Percentiles rank a stretch among this genome's conserved stretches.
Evolutionary conservation across 2,113 vertebrate species (phyloP).

Genomic region (Eurystomus gularis): DNA sequence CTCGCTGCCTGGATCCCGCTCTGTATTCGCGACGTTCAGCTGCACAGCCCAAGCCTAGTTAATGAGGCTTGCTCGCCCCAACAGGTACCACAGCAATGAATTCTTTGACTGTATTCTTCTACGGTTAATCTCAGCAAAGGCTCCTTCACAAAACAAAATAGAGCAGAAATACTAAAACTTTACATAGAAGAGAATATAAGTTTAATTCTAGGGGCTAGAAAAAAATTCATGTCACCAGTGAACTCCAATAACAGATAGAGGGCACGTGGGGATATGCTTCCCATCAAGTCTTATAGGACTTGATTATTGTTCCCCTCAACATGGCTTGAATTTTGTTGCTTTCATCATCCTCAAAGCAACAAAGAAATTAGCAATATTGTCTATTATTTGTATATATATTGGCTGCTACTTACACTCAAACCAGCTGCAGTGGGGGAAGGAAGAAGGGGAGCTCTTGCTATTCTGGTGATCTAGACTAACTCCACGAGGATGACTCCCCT

Average conservation of each 20-base stretch:
- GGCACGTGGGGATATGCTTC: background rate
- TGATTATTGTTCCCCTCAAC: background rate
- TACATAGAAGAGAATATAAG: rapidly evolving
- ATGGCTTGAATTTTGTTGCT: background rate
- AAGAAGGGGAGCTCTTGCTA: background rate
- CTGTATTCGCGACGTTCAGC: background rate
- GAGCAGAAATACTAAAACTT: background rate
- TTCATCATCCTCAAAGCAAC: background rate
- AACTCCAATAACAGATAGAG: background rate
- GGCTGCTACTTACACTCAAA: background rate
- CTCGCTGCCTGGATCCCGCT: background rate
- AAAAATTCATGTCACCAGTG: background rate
- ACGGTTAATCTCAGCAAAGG: background rate
- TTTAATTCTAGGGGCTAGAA: background rate
- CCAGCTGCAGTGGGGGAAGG: background rate
- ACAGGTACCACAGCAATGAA: background rate
- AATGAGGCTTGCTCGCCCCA: background rate
- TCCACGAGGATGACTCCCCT: background rate
- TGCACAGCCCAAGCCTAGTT: background rate
- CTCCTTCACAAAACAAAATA: background rate
- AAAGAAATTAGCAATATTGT: background rate
- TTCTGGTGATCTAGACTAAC: background rate
- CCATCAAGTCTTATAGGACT: background rate
- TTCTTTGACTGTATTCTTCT: background rate
- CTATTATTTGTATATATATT: background rate